A percentile compares a stretch with the other conserved stretches of the same genome.
Conservation (phyloP, 2,888 invertebrate species). For the Tenthredo amoena region DNA sequence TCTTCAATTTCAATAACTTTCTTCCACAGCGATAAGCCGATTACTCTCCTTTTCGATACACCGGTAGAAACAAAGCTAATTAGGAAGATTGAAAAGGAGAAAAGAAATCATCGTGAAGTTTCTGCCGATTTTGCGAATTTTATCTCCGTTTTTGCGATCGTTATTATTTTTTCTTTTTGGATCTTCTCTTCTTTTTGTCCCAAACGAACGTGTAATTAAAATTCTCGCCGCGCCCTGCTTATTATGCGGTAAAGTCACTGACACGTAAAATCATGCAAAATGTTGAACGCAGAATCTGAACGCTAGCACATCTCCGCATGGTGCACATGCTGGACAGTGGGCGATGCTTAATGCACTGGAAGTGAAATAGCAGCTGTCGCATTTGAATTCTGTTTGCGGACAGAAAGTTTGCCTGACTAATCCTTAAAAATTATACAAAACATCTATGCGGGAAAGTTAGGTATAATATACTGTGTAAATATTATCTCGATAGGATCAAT, state of each 20-base stretch:
- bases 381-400: constrained; percentile 63
- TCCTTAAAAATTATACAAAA: constrained; percentile 35
- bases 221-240: constrained; percentile 66
- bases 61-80: background rate
- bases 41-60: background rate
- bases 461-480: constrained; percentile 5
- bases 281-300: constrained; percentile 68
- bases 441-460: background rate
- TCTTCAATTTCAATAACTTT: background rate
- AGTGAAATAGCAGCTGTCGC: constrained; percentile 72
- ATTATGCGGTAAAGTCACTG: constrained; percentile 68
- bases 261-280: constrained; percentile 73
- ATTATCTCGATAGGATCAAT: background rate
- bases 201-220: constrained; percentile 68
- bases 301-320: constrained; percentile 65
- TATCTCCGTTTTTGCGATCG: background rate
- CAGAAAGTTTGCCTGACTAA: constrained; percentile 28
- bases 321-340: constrained; percentile 38
- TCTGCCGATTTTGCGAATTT: background rate
- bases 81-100: background rate
- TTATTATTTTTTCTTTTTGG: constrained; percentile 21
- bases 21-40: background rate
- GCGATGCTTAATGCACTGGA: constrained; percentile 70
- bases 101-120: background rate
- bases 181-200: constrained; percentile 52